These are phyloP conservation scores for Yoshiicerus persimilis DNA, from an alignment of 1,140 invertebrate genomes.

Conservation along the genomic window DNA sequence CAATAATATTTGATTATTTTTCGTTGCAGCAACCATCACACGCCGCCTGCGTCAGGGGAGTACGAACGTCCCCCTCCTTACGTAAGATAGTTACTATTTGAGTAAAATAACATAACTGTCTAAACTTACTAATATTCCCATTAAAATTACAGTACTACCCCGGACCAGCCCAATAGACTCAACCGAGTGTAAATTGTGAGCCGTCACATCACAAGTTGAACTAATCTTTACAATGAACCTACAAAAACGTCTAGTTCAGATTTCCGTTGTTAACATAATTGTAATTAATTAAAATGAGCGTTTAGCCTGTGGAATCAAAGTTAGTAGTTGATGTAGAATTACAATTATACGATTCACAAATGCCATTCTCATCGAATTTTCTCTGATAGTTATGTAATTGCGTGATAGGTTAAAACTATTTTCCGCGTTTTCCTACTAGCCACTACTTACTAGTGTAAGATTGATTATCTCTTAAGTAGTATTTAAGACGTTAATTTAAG, in stretches of 20 bases:
- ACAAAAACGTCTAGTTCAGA: constrained; percentile 2
- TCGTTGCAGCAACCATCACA: constrained; percentile 49
- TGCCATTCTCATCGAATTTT: neutral
- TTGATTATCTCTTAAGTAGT: neutral
- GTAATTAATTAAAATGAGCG: neutral
- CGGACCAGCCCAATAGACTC: constrained; percentile 36
- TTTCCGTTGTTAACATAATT: constrained; percentile 4
- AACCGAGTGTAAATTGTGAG: neutral
- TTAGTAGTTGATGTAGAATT: neutral
- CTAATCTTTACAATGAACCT: neutral
- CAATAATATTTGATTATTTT: too few relatives aligned
- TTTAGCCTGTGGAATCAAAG: neutral
- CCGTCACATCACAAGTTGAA: neutral
- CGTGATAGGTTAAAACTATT: neutral
- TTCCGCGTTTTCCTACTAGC: neutral
- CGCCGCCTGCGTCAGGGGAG: constrained; percentile 43
- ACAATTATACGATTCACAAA: neutral
- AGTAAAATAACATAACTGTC: too few relatives aligned
- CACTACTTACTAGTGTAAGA: neutral
- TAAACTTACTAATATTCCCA: too few relatives aligned
- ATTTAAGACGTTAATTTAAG: neutral
- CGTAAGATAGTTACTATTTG: neutral
- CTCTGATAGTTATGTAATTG: neutral
- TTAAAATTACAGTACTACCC: constrained; percentile 32
- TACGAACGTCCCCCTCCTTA: constrained; percentile 46